Evolutionary conservation across 1,140 invertebrate species (phyloP), one percentile per base, ranked within the genome.

Genomic region (Zaprionus tsacasi): DNA sequence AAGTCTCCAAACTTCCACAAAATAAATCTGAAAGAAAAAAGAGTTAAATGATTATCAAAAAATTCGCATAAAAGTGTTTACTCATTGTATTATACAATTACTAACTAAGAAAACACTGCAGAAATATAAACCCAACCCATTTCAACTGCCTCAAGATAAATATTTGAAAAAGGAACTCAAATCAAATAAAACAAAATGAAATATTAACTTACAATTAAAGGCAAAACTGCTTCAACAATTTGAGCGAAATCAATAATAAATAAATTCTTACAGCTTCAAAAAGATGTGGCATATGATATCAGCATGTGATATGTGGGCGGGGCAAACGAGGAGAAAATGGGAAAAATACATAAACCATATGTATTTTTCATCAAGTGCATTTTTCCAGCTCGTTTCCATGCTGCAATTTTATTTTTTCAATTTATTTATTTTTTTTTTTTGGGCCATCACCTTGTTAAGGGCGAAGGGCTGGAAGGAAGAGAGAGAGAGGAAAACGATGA

Each of bases 321-420:
- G 2, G 17, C 8, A 10, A 8, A 10, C 7, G 17, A n/a, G 11
- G 6, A 3, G 12, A 40, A 27, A 57, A 52, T 6, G 13, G n/a
- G 1, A 43, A 67, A 54, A 72, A 15, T 72, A 17, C 21, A 21
- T 21, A n/a, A n/a, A 21, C 21, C 21, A 21, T 21, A 21, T 21
- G 21, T 21, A 55, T 60, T 59, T 72, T 72, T 59, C 25, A 72
- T 68, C 13, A 56, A 73, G 27, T 60, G 48, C 70, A 60, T 59
- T 58, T 61, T 33, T 61, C 43, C 54, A 7, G 17, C 7, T 54
- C 45, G 45, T 12, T 11, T 25, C 15, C 40, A 21, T 21, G 21
- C 45, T 25, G 45, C 15, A 50, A 30, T 55, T 58, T 48, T 68
- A 60, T 73, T 43, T 73, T 43, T 17, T 55, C 30, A 68, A 56